Conservation (phyloP, 2,888 invertebrate species). For the Malthinus flaveolus region DNA sequence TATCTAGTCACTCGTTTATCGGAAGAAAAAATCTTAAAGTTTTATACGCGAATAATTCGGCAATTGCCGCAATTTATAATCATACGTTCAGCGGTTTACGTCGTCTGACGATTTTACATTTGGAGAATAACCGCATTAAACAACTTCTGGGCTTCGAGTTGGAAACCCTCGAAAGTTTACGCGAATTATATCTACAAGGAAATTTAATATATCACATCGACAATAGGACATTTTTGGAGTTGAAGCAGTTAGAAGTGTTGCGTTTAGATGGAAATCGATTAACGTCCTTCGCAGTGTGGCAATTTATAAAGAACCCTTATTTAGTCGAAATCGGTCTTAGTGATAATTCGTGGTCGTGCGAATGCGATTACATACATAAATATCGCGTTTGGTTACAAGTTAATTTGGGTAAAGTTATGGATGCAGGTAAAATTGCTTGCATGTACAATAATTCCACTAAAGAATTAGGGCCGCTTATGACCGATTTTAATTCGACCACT, state of each 20-base stretch:
- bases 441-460: constrained; percentile 74
- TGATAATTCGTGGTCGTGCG: constrained; percentile 89
- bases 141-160: constrained; percentile 82
- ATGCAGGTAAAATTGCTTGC: constrained; percentile 76
- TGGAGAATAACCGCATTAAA: constrained; percentile 84
- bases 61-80: constrained; percentile 82
- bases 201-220: constrained; percentile 82
- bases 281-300: constrained; percentile 83
- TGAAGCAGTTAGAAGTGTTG: constrained; percentile 82
- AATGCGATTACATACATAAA: constrained; percentile 80
- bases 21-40: constrained; percentile 88
- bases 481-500: constrained; percentile 77
- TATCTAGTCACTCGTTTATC: constrained; percentile 88
- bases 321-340: constrained; percentile 83
- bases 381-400: constrained; percentile 79
- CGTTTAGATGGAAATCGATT: constrained; percentile 84
- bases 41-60: constrained; percentile 86
- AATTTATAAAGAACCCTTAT: constrained; percentile 80
- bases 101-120: constrained; percentile 76
- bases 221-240: constrained; percentile 80
- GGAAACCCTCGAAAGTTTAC: constrained; percentile 76
- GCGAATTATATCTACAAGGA: constrained; percentile 85
- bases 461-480: constrained; percentile 68
- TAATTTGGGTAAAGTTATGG: constrained; percentile 79
- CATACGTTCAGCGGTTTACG: constrained; percentile 88